Evolutionary conservation across 2,113 vertebrate species (phyloP), one percentile per base, ranked within the genome.

Genomic region (Pygoscelis adeliae): DNA sequence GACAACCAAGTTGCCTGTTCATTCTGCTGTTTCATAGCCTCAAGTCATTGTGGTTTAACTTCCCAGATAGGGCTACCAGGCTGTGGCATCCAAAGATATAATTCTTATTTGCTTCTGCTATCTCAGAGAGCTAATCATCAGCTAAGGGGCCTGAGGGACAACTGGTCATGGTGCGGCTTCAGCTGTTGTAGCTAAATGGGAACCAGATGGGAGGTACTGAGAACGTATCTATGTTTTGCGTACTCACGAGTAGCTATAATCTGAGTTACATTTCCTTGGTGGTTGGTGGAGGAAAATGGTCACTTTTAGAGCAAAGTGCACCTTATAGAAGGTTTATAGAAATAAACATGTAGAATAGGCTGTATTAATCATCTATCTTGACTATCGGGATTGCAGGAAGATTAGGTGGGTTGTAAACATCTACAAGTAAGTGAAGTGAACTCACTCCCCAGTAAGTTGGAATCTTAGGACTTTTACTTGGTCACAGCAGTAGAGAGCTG

Each of bases 141-240:
- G 10, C 59, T 50, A 23, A 58, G 9, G 23, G 25, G 12, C 9
- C 16, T 44, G 53, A 44, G 42, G 46, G 20, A 88, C 20, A 46
- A 20, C 17, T n/a, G 46, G 50, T 47, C 32, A 42, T 10, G 10
- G 22, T 34, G 50, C 0, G 5, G 12, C 72, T 83, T 77, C 67
- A 70, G 36, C 52, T 36, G 6, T 21, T 63, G 42, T 8, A 66
- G 56, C 7, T 52, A 52, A 76, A 61, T 0, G 4, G 47, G 44
- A 78, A 59, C 8, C 11, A 88, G 23, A 6, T 79, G 23, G 22
- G 49, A 63, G 10, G 5, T 14, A 27, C 40, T n/a, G 46, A 70
- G 55, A 63, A 70, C 0, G 0, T 26, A 17, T 12, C 13, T 65
- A 5, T 59, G 36, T 16, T 59, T 69, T 82, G 6, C 32, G 34